phyloP scores from a whole-genome alignment of 2,888 invertebrate genomes.

The Chrysotoxum bicinctum region DNA sequence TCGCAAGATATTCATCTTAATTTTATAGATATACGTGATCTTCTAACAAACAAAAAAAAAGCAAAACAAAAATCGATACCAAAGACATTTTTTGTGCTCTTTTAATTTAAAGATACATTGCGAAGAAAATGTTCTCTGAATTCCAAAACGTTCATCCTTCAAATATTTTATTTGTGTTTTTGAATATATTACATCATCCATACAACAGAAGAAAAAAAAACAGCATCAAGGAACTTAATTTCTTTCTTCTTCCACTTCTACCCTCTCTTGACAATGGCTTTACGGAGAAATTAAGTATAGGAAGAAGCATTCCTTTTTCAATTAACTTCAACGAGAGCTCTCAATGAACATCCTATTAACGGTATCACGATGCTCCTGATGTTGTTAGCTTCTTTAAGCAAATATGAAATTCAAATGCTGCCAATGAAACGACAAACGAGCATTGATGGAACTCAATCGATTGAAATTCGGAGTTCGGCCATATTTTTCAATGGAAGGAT shows the following conservation, averaged over 20 bases:
- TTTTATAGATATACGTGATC: conserved; percentile 64
- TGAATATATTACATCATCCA: conserved; percentile 61
- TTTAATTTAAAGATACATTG: conserved; percentile 65
- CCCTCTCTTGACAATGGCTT: background rate
- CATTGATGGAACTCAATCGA: conserved; percentile 61
- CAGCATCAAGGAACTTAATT: conserved; percentile 35
- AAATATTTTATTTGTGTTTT: conserved; percentile 62
- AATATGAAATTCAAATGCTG: conserved; percentile 68
- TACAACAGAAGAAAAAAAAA: background rate
- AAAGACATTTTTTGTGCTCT: conserved; percentile 53
- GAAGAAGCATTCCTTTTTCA: conserved; percentile 64
- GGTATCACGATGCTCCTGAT: conserved; percentile 62
- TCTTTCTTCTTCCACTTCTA: conserved; percentile 19
- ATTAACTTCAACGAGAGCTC: conserved; percentile 71
- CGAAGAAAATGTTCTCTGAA: conserved; percentile 38
- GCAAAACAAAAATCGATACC: conserved; percentile 54
- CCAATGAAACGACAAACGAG: conserved; percentile 50
- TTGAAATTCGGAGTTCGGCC: conserved; percentile 44
- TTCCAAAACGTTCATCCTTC: conserved; percentile 67
- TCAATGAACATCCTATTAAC: conserved; percentile 71
- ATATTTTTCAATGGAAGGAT: conserved; percentile 26
- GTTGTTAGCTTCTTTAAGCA: conserved; percentile 55
- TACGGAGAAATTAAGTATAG: background rate
- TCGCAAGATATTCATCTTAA: conserved; percentile 36
- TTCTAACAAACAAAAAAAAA: conserved; percentile 29